Evolutionary conservation across 1,140 invertebrate genomes (phyloP).

Genomic region (Linepithema humile): DNA sequence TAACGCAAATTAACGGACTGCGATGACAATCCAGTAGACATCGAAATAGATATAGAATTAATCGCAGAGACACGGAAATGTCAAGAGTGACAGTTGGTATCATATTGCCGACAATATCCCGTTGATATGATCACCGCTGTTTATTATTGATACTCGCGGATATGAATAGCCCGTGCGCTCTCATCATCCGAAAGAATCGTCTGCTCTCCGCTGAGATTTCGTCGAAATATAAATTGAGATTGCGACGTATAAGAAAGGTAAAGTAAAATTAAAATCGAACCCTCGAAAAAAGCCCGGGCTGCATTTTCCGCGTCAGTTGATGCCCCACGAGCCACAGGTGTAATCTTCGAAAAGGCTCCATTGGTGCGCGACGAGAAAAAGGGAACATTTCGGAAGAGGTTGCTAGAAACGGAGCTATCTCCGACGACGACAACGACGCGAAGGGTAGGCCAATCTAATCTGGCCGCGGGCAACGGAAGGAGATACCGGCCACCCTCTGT

Average conservation of each 20-base stretch:
- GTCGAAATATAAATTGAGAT: slow-evolving; percentile 31
- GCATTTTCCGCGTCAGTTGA: slow-evolving; percentile 30
- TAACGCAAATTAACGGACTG: slow-evolving; percentile 51
- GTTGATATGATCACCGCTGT: neutral
- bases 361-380: slow-evolving; percentile 35
- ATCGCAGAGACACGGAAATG: neutral
- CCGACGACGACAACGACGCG: slow-evolving; percentile 37
- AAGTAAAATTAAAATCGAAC: slow-evolving; percentile 30
- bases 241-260: neutral
- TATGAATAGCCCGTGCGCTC: too few relatives aligned
- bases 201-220: neutral
- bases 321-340: slow-evolving; percentile 48
- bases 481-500: slow-evolving; percentile 57
- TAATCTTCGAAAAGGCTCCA: slow-evolving; percentile 48
- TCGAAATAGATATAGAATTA: neutral
- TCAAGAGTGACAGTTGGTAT: neutral
- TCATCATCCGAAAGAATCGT: neutral
- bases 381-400: slow-evolving; percentile 52
- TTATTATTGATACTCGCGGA: neutral
- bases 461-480: slow-evolving; percentile 70
- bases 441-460: slow-evolving; percentile 79
- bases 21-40: slow-evolving; percentile 18
- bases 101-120: neutral
- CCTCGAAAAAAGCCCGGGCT: neutral
- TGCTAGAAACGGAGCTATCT: slow-evolving; percentile 41